A percentile compares a stretch with the other conserved stretches of the same genome.
Evolutionary conservation across 2,888 invertebrate species (phyloP).

Genomic region (Sialis lutaria): DNA sequence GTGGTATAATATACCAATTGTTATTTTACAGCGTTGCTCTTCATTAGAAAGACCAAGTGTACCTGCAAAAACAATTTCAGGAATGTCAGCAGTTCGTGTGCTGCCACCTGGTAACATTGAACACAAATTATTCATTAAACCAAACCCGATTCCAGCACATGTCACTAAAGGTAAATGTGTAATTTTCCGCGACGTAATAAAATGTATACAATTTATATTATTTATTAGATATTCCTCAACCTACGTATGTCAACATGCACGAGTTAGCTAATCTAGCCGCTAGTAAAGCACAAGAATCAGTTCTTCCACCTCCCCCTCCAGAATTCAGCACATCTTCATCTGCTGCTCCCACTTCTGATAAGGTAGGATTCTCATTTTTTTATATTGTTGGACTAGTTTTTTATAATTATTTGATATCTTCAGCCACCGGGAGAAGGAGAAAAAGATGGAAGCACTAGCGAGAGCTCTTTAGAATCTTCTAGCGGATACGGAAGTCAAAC

Average conservation of each 20-base stretch:
- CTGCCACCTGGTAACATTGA: conserved; percentile 30
- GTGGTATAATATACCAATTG: background rate
- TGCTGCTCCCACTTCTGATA: conserved; percentile 25
- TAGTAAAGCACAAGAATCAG: conserved; percentile 45
- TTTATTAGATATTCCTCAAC: conserved; percentile 41
- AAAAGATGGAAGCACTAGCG: conserved; percentile 44
- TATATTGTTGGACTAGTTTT: too few relatives aligned
- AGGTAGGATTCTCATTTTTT: too few relatives aligned
- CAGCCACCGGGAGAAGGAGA: conserved; percentile 20
- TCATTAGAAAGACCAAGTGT: conserved; percentile 63
- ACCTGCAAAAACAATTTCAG: conserved; percentile 33
- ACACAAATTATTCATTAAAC: conserved; percentile 34
- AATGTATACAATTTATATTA: background rate
- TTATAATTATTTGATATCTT: background rate
- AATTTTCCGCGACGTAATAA: background rate
- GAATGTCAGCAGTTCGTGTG: conserved; percentile 24
- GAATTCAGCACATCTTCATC: conserved; percentile 21
- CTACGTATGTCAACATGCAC: conserved; percentile 84
- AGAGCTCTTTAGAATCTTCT: conserved; percentile 57
- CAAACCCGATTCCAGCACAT: conserved; percentile 56
- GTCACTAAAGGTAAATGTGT: conserved; percentile 46
- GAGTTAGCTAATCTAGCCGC: conserved; percentile 73
- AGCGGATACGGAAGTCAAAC: conserved; percentile 65
- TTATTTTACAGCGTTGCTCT: conserved; percentile 49
- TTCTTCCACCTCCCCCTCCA: conserved; percentile 37